A percentile compares a stretch with the other conserved stretches of the same genome.
Evolutionary conservation across 1,140 invertebrate genomes (phyloP).

Genomic region (Dryas iulia): DNA sequence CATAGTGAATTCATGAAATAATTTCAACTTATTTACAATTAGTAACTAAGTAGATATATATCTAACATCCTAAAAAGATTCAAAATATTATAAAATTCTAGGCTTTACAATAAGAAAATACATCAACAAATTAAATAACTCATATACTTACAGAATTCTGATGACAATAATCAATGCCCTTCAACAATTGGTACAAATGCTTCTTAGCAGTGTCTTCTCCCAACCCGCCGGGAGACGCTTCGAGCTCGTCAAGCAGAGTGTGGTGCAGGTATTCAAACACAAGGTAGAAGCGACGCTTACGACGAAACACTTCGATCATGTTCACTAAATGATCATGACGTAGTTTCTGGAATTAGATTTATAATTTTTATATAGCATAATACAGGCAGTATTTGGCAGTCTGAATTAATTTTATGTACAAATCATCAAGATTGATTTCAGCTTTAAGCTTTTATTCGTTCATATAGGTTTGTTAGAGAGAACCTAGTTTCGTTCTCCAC

Average conservation of each 20-base stretch:
- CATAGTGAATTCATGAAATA: too few relatives aligned
- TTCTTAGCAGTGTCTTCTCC: conserved; percentile 86
- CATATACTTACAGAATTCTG: conserved; percentile 86
- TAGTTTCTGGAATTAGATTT: conserved; percentile 83
- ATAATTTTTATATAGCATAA: background rate
- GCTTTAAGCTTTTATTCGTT: too few relatives aligned
- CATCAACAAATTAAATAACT: background rate
- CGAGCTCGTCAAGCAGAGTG: conserved; percentile 92
- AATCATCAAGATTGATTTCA: too few relatives aligned
- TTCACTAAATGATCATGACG: conserved; percentile 94
- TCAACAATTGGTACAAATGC: conserved; percentile 90
- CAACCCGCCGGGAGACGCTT: conserved; percentile 83
- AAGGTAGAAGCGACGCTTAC: conserved; percentile 90
- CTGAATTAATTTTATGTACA: too few relatives aligned
- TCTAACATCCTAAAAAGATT: too few relatives aligned
- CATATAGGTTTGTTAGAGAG: too few relatives aligned
- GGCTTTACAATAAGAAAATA: too few relatives aligned
- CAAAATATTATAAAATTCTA: too few relatives aligned
- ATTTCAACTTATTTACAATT: too few relatives aligned
- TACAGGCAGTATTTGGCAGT: too few relatives aligned
- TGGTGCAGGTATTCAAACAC: conserved; percentile 95
- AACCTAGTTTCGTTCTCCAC: too few relatives aligned
- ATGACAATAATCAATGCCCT: conserved; percentile 93
- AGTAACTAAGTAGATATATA: too few relatives aligned
- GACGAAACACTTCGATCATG: conserved; percentile 93